A percentile compares a stretch with the other conserved stretches of the same genome.
Conservation (phyloP, 2,888 invertebrate genomes). For the Patella ulyssiponensis region DNA sequence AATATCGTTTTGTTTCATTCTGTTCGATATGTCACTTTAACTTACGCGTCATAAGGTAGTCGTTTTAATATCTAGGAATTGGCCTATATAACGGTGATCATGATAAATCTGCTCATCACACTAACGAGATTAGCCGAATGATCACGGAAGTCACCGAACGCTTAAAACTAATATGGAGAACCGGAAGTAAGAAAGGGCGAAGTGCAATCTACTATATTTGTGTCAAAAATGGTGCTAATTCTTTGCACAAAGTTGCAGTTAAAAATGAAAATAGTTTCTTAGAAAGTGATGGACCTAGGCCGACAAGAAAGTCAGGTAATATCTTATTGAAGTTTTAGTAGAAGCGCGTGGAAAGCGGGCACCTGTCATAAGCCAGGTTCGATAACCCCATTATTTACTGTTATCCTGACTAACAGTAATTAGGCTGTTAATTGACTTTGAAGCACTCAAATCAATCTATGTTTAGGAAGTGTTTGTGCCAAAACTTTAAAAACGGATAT, state of each 20-base stretch:
- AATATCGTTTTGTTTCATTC: too few relatives aligned
- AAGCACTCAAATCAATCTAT: too few relatives aligned
- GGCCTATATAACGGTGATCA: background rate
- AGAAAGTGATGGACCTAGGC: conserved; percentile 55
- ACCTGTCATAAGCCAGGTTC: background rate
- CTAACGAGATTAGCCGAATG: background rate
- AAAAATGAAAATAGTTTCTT: conserved; percentile 28
- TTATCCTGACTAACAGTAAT: background rate
- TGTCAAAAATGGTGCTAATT: conserved; percentile 14
- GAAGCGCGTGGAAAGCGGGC: background rate
- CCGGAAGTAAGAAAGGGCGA: conserved; percentile 54
- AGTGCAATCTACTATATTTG: conserved; percentile 16
- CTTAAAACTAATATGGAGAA: conserved; percentile 45
- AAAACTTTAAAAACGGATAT: too few relatives aligned
- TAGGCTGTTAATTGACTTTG: too few relatives aligned
- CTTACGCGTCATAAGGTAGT: too few relatives aligned
- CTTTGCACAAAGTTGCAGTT: conserved; percentile 17
- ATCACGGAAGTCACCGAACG: conserved; percentile 17
- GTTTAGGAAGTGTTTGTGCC: too few relatives aligned
- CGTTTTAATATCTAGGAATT: too few relatives aligned
- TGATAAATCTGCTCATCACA: background rate
- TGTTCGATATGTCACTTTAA: too few relatives aligned
- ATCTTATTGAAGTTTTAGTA: background rate
- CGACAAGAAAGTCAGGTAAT: conserved; percentile 57
- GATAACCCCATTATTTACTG: conserved; percentile 3